A percentile compares a stretch with the other conserved stretches of the same genome.
Evolutionary conservation across 2,888 invertebrate genomes (phyloP).

Genomic region (Stenodema calcarata): DNA sequence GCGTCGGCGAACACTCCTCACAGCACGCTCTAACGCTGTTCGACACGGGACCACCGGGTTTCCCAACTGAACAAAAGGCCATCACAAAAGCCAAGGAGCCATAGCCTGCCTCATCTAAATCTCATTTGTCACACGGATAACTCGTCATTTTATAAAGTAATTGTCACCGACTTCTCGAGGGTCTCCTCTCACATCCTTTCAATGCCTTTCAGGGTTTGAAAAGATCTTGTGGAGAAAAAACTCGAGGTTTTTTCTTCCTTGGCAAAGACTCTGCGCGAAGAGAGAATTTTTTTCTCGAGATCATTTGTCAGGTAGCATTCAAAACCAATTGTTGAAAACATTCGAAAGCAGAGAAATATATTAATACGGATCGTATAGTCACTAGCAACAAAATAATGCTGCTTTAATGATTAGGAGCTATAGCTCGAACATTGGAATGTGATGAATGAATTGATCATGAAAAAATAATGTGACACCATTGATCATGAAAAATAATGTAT

Average conservation of each 20-base stretch:
- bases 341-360: too few species aligned
- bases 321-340: too few species aligned
- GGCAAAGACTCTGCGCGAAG: too few species aligned
- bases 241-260: neutral
- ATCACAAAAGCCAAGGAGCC: conserved; percentile 31
- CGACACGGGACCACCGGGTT: conserved; percentile 39
- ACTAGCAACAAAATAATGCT: too few species aligned
- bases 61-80: conserved; percentile 44
- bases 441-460: too few species aligned
- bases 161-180: neutral
- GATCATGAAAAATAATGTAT: too few species aligned
- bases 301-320: too few species aligned
- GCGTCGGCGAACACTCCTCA: neutral
- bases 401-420: too few species aligned
- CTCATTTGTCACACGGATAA: conserved; percentile 45
- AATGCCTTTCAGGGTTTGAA: neutral
- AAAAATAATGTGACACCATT: too few species aligned
- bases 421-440: too few species aligned
- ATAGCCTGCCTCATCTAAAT: conserved; percentile 34
- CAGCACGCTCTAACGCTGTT: conserved; percentile 43
- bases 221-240: neutral
- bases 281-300: too few species aligned
- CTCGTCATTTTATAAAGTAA: conserved; percentile 21
- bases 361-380: too few species aligned
- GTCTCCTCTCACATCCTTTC: neutral